Conservation (phyloP, 2,113 vertebrate genomes). For the Otis tarda region DNA sequence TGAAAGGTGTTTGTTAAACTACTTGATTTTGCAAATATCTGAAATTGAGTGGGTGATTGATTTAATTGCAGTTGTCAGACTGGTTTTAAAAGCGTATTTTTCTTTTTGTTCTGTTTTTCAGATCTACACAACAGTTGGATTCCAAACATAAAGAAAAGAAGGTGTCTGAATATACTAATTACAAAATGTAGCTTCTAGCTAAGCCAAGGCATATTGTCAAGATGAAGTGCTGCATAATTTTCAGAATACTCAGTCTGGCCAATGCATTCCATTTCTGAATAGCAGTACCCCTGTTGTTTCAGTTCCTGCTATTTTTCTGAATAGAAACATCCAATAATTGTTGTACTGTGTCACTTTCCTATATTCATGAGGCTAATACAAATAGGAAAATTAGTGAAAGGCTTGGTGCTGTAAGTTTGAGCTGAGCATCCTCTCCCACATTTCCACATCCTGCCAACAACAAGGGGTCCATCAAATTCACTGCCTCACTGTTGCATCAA, state of each 20-base stretch:
- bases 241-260: not conserved
- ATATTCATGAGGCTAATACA: not conserved
- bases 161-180: conserved; percentile 19
- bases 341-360: not conserved
- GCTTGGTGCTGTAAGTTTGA: not conserved
- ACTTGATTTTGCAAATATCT: conserved; percentile 50
- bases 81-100: conserved; percentile 33
- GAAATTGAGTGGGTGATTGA: conserved; percentile 33
- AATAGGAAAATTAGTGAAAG: not conserved
- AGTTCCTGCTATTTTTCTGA: not conserved
- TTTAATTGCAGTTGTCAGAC: conserved; percentile 58
- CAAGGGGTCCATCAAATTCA: not conserved
- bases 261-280: not conserved
- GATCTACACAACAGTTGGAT: conserved; percentile 35
- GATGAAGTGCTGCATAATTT: conserved; percentile 12
- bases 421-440: not conserved
- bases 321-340: not conserved
- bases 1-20: conserved; percentile 60
- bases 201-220: conserved; percentile 10
- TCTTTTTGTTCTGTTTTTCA: conserved; percentile 40
- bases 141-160: conserved; percentile 52
- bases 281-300: not conserved
- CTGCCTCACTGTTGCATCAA: not conserved
- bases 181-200: conserved; percentile 33
- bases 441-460: not conserved